A percentile compares a stretch with the other conserved stretches of the same genome.
Conservation (phyloP, 2,888 invertebrate species). For the Eumacrocentrus americanus region DNA sequence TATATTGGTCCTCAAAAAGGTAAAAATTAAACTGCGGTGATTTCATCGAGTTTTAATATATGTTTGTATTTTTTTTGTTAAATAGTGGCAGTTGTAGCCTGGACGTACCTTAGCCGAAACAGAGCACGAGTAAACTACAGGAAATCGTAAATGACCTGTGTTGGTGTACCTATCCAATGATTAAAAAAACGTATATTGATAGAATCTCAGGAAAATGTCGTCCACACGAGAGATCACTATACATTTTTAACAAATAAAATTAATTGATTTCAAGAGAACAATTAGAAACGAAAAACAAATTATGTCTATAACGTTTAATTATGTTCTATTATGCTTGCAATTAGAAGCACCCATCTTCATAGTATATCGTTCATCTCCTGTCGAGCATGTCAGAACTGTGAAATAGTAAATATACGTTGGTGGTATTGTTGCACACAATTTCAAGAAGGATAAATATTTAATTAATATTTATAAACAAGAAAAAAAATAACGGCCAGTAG, state of each 20-base stretch:
- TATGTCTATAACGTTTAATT: not conserved
- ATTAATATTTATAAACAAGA: not conserved
- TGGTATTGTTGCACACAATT: not conserved
- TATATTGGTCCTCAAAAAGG: slow-evolving; percentile 12
- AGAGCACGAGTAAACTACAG: slow-evolving; percentile 1
- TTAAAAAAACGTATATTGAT: no score
- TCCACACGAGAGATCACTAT: not conserved
- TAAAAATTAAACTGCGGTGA: slow-evolving; percentile 22
- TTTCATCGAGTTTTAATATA: slow-evolving; percentile 19
- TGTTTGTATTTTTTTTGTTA: slow-evolving; percentile 32
- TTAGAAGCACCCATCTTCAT: not conserved
- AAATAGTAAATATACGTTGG: not conserved
- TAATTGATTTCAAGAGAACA: not conserved
- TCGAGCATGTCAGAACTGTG: not conserved
- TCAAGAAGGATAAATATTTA: not conserved
- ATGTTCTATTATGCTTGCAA: not conserved
- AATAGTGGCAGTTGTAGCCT: slow-evolving; percentile 51
- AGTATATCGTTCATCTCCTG: not conserved
- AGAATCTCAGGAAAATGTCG: not conserved
- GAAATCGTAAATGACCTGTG: slow-evolving; percentile 9
- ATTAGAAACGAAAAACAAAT: not conserved
- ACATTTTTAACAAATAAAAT: not conserved
- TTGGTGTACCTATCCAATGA: no score
- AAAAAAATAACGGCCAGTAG: slow-evolving; percentile 1
- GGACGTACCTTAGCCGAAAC: slow-evolving; percentile 42